Conservation (phyloP, 2,113 vertebrate species). For the Mormyrus iriodes region DNA sequence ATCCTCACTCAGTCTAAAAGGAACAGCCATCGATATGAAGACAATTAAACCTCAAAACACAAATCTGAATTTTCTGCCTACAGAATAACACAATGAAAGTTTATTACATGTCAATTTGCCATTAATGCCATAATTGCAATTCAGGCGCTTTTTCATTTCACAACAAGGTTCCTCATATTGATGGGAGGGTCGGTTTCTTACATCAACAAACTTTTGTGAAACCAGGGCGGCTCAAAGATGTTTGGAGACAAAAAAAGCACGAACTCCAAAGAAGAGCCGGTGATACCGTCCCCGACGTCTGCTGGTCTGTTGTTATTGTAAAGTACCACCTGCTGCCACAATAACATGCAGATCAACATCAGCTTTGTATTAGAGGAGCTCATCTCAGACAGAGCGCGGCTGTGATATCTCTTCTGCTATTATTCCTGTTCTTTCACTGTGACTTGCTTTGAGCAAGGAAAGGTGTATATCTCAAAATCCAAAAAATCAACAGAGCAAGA, state of each 20-base stretch:
- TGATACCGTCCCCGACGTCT: neutral
- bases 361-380: neutral
- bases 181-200: conserved; percentile 14
- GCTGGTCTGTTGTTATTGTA: neutral
- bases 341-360: neutral
- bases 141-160: conserved; percentile 15
- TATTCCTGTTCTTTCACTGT: neutral
- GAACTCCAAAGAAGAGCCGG: neutral
- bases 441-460: neutral
- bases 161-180: neutral
- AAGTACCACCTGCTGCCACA: neutral
- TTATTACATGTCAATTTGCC: neutral
- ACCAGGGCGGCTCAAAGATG: neutral
- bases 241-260: neutral
- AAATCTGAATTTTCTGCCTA: neutral
- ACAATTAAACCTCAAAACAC: neutral
- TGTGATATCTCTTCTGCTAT: neutral
- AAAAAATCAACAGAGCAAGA: neutral
- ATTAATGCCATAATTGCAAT: neutral
- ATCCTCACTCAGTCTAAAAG: neutral
- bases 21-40: neutral
- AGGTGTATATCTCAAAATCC: neutral
- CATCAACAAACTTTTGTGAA: neutral
- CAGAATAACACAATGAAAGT: too few species aligned
- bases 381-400: neutral